These are phyloP conservation scores for Aromia moschata DNA, from an alignment of 2,888 invertebrate genomes.

Conservation along the genomic window DNA sequence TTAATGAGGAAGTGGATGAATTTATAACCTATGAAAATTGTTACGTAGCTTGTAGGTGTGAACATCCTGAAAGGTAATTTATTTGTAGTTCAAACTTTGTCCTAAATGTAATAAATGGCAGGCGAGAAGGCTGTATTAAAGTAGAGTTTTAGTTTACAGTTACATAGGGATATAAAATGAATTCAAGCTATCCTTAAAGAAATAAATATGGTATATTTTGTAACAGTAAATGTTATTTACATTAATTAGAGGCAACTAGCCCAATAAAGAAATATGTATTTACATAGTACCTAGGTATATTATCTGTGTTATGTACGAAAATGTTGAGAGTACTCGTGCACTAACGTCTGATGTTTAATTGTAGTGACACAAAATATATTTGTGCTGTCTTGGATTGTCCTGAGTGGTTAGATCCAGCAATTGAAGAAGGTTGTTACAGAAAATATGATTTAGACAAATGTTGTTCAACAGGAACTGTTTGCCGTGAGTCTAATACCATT, in stretches of 20 bases:
- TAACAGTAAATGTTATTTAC: neutral
- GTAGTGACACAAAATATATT: slow-evolving; percentile 7
- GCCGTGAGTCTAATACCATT: too few relatives aligned
- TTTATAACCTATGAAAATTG: slow-evolving; percentile 32
- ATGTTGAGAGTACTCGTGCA: too few relatives aligned
- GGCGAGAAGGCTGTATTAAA: too few relatives aligned
- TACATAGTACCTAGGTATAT: neutral
- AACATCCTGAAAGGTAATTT: slow-evolving; percentile 15
- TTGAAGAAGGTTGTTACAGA: slow-evolving; percentile 24
- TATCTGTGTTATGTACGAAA: too few relatives aligned
- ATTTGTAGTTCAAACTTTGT: too few relatives aligned
- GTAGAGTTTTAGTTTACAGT: too few relatives aligned
- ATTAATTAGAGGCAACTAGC: neutral
- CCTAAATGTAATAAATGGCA: too few relatives aligned
- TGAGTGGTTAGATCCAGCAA: slow-evolving; percentile 24
- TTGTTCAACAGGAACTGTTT: slow-evolving; percentile 30
- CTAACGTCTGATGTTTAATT: neutral
- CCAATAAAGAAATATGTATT: neutral
- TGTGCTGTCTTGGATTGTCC: slow-evolving; percentile 46
- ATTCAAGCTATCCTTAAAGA: too few relatives aligned
- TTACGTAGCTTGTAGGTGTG: slow-evolving; percentile 33
- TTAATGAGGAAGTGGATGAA: slow-evolving; percentile 26
- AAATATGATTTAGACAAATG: slow-evolving; percentile 35
- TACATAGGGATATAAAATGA: too few relatives aligned
- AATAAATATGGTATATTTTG: too few relatives aligned